Percentiles rank a stretch among this genome's conserved stretches.
phyloP scores from a whole-genome alignment of 2,888 invertebrate species.

The Sinelater perroti region DNA sequence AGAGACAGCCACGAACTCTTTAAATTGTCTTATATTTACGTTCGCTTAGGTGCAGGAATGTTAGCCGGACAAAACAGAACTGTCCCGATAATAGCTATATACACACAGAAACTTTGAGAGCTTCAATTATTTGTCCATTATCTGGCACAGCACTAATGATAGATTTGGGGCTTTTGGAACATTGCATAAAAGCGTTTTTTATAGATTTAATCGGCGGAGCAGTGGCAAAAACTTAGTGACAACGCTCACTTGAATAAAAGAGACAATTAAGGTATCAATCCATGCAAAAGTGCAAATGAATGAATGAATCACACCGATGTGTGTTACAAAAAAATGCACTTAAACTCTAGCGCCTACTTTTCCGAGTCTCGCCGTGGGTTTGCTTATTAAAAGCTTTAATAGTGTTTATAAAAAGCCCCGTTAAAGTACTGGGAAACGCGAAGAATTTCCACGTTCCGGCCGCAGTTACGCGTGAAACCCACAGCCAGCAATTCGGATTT shows the following conservation, averaged over 20 bases:
- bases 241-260: neutral
- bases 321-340: neutral
- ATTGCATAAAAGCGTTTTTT: conserved; percentile 14
- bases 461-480: conserved; percentile 7
- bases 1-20: conserved; percentile 2
- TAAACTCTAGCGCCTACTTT: conserved; percentile 8
- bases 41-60: neutral
- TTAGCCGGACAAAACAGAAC: conserved; percentile 6
- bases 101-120: conserved; percentile 16
- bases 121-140: conserved; percentile 25
- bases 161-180: conserved; percentile 8
- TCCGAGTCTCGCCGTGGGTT: neutral
- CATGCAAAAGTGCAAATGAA: too few species aligned
- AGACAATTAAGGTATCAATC: neutral
- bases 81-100: conserved; percentile 8
- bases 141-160: conserved; percentile 15
- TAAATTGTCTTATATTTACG: conserved; percentile 12
- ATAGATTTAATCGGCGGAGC: neutral
- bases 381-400: conserved; percentile 13
- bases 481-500: neutral
- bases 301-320: neutral
- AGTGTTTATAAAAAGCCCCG: conserved; percentile 6
- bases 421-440: neutral
- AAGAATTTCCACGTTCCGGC: conserved; percentile 8
- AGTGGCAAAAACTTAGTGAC: neutral